phyloP scores from a whole-genome alignment of 2,797 vertebrate species.

The Acanthopagrus latus region DNA sequence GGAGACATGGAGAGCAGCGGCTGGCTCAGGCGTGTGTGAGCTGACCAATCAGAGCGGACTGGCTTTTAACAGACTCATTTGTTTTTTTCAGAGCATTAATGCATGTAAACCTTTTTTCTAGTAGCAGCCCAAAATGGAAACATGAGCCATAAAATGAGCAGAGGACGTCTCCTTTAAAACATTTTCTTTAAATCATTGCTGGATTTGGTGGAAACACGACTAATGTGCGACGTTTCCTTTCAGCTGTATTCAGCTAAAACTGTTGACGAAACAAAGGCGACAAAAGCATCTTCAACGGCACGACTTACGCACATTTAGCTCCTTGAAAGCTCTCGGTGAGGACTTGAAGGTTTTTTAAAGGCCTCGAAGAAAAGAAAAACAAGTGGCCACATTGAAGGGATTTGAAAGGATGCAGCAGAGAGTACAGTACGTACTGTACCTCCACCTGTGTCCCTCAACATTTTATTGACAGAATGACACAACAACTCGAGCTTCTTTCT shows the following conservation, averaged over 20 bases:
- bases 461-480: conserved; percentile 8
- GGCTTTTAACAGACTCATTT: too few relatives aligned
- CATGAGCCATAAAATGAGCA: too few relatives aligned
- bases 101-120: too few relatives aligned
- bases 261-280: not conserved
- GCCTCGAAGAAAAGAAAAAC: conserved; percentile 4
- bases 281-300: not conserved
- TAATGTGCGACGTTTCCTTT: not conserved
- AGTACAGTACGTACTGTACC: not conserved
- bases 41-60: too few relatives aligned
- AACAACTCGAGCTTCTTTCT: not conserved
- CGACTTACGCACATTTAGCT: conserved; percentile 8
- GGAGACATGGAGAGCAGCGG: too few relatives aligned
- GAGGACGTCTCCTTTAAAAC: too few relatives aligned
- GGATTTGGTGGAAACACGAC: too few relatives aligned
- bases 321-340: conserved; percentile 22
- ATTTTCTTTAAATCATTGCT: too few relatives aligned
- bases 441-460: not conserved
- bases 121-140: too few relatives aligned
- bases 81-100: too few relatives aligned
- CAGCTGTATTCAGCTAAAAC: not conserved
- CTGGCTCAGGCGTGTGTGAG: too few relatives aligned
- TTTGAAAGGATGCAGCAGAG: not conserved
- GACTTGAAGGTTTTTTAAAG: conserved; percentile 16
- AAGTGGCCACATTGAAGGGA: conserved; percentile 42